phyloP scores from a whole-genome alignment of 2,113 vertebrate species.

The Halcyon malimbica region DNA sequence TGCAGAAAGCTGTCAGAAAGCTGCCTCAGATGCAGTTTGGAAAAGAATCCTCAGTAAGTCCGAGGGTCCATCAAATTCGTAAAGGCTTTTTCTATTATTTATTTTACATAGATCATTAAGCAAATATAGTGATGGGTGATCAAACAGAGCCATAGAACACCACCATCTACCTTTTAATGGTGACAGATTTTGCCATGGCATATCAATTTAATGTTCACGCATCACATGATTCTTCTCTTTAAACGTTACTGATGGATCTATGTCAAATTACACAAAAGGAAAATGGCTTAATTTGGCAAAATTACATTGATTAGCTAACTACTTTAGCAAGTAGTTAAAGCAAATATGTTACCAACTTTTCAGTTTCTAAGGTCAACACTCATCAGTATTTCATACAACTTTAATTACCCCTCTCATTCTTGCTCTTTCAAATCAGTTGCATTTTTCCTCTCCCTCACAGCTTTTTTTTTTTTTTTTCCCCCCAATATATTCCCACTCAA shows the following conservation, averaged over 20 bases:
- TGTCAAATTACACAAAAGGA: neutral
- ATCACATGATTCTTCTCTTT: neutral
- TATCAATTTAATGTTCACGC: neutral
- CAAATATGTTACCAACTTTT: neutral
- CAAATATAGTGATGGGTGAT: neutral
- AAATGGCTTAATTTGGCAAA: conserved; percentile 8
- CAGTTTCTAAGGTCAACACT: neutral
- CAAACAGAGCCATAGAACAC: neutral
- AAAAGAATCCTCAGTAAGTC: neutral
- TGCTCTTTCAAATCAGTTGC: neutral
- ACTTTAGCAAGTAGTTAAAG: neutral
- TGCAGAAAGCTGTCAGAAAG: neutral
- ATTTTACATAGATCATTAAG: neutral
- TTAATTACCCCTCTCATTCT: neutral
- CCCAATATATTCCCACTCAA: neutral
- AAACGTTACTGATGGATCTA: neutral
- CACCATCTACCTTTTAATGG: conserved; percentile 18
- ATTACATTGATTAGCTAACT: neutral
- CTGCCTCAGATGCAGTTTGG: neutral
- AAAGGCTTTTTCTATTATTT: neutral
- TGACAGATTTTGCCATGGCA: neutral
- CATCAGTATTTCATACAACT: neutral
- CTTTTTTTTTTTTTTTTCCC: neutral
- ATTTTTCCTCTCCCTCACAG: neutral
- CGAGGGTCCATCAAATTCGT: neutral